Evolutionary conservation across 2,888 invertebrate genomes (phyloP).

Genomic region (Nymphalis polychloros): DNA sequence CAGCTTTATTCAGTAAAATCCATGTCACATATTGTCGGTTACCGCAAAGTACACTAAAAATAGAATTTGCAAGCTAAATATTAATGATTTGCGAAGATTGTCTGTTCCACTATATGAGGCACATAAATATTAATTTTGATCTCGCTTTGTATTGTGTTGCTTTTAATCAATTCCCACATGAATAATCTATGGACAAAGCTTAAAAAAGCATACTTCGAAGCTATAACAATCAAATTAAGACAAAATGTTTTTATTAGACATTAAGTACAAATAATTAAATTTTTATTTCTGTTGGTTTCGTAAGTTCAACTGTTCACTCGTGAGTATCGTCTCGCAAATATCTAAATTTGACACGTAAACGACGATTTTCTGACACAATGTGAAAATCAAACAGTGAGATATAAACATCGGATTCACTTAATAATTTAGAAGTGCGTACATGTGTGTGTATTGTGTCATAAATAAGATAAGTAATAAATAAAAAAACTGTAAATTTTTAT

Average conservation of each 20-base stretch:
- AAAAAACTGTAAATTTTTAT: too few species aligned
- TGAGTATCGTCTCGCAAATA: not conserved
- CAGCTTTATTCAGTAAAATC: slow-evolving; percentile 7
- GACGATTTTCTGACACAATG: not conserved
- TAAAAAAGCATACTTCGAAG: not conserved
- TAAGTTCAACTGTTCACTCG: too few species aligned
- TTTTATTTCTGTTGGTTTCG: too few species aligned
- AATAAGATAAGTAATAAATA: too few species aligned
- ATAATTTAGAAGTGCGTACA: too few species aligned
- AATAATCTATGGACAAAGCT: not conserved
- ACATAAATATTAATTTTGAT: slow-evolving; percentile 10
- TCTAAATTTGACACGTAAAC: slow-evolving; percentile 1
- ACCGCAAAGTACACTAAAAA: slow-evolving; percentile 15
- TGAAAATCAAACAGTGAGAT: not conserved
- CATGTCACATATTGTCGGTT: slow-evolving; percentile 19
- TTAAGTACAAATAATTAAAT: too few species aligned
- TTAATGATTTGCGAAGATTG: slow-evolving; percentile 13
- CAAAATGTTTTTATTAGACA: too few species aligned
- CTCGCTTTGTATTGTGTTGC: slow-evolving; percentile 4
- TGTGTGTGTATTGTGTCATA: too few species aligned
- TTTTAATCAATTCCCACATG: not conserved
- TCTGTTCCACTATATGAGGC: not conserved
- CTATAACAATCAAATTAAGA: too few species aligned
- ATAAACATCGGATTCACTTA: not conserved
- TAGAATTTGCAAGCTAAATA: slow-evolving; percentile 28